Percentiles rank a stretch among this genome's conserved stretches.
Evolutionary conservation across 2,797 vertebrate genomes (phyloP).

Genomic region (Silurus aristotelis): DNA sequence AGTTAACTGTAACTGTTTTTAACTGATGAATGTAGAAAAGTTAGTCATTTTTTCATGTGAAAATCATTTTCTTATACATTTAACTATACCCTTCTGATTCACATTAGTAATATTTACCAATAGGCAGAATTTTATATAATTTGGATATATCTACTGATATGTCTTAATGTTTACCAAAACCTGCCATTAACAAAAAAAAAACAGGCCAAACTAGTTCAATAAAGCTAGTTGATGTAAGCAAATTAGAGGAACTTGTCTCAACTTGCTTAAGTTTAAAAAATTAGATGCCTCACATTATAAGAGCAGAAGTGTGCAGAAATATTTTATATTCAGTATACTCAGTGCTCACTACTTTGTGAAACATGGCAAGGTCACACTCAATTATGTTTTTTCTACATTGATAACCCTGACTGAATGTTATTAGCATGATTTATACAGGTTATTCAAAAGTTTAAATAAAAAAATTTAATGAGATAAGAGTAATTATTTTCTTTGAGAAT

Average conservation of each 20-base stretch:
- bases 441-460: background rate
- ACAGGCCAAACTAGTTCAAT: background rate
- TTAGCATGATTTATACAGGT: background rate
- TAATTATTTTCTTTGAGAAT: background rate
- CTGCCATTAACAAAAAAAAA: background rate
- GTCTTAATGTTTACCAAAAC: background rate
- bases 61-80: background rate
- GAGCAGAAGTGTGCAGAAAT: background rate
- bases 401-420: background rate
- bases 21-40: background rate
- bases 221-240: background rate
- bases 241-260: background rate
- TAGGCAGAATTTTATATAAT: background rate
- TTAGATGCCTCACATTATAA: background rate
- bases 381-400: background rate
- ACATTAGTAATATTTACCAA: background rate
- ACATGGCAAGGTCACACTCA: background rate
- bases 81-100: background rate
- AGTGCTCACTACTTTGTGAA: background rate
- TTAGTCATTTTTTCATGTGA: background rate
- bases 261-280: background rate
- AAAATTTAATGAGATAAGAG: background rate
- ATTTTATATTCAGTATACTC: background rate
- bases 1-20: background rate
- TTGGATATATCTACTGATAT: background rate